Evolutionary conservation across 30 jellyfish, hydroid and myxozoan genomes (phyloP), one percentile per base, ranked within the genome.

Genomic region (Aurelia sp.): DNA sequence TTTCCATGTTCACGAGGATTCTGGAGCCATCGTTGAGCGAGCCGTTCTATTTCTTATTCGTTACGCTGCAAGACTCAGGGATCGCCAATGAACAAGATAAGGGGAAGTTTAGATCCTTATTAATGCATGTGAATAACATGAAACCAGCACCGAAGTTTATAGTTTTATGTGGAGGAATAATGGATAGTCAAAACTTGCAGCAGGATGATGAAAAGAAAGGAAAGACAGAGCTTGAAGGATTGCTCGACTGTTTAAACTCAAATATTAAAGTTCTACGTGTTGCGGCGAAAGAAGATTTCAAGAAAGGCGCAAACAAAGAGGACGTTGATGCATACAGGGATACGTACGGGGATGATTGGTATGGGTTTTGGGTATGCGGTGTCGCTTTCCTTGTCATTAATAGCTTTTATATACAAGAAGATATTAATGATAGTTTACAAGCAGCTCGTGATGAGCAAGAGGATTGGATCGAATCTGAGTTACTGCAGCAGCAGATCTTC

Each of bases 311-410:
- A 16, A 60, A 66, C 44, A 62, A 10, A 16, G 88, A 87, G 3
- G 27, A 62, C 50, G 48, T 88, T 19, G 92, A 72, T 18, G 62
- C 7, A 7, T 88, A 88, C 69, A 79, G 84, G 18, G 35, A 53
- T 58, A 18, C 55, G 6, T 73, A 19, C 52, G 97, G 97, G 16
- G 97, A 88, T 70, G 97, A 88, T 35, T 88, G 92, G 92, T 88
- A 66, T 74, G 92, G 78, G 60, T 88, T 88, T 59, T 88, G 97
- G 97, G 89, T 73, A 21, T 59, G 97, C 60, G 97, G 97, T 11
- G 89, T 88, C 16, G 80, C 90, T 1, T 88, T 79, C 62, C 51
- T 88, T 18, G 90, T 78, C 55, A 47, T 88, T 30, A 88, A 88
- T 41, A 86, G 89, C 37, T 69, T 76, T 37, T 86, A 86, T 47